Percentiles rank a stretch among this genome's conserved stretches.
Conservation (phyloP, 2,888 invertebrate genomes). For the Thyatira batis region DNA sequence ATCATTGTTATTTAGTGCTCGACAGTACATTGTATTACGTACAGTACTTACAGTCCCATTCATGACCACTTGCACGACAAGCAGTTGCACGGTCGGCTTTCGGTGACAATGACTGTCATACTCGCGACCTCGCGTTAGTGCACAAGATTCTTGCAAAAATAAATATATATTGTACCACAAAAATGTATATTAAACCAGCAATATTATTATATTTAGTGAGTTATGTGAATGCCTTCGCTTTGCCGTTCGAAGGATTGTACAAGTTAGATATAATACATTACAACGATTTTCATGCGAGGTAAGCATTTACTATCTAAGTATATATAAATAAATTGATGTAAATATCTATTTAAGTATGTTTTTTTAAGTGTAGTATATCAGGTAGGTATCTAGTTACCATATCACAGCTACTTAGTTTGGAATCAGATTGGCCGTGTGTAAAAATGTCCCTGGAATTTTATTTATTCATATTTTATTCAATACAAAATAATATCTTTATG, state of each 20-base stretch:
- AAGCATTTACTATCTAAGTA: too few species aligned
- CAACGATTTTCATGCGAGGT: constrained; percentile 83
- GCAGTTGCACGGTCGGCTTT: not conserved
- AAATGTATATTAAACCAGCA: constrained; percentile 32
- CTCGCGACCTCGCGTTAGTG: not conserved
- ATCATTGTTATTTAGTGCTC: not conserved
- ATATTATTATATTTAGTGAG: constrained; percentile 20
- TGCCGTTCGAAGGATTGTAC: constrained; percentile 70
- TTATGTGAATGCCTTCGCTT: constrained; percentile 43
- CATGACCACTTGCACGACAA: not conserved
- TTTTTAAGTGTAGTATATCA: too few species aligned
- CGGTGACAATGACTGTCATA: not conserved
- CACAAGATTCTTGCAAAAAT: not conserved
- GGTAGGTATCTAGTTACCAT: too few species aligned
- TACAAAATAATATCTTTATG: too few species aligned
- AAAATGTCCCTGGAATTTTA: too few species aligned
- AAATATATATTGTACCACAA: not conserved
- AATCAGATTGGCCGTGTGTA: too few species aligned
- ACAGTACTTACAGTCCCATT: not conserved
- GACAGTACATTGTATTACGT: not conserved
- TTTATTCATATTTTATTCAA: too few species aligned
- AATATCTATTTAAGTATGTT: too few species aligned
- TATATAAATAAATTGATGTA: too few species aligned
- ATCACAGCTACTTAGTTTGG: too few species aligned
- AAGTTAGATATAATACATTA: constrained; percentile 81